Percentiles rank a stretch among this genome's conserved stretches.
Conservation (phyloP, 2,113 vertebrate genomes). For the Scatophagus argus region DNA sequence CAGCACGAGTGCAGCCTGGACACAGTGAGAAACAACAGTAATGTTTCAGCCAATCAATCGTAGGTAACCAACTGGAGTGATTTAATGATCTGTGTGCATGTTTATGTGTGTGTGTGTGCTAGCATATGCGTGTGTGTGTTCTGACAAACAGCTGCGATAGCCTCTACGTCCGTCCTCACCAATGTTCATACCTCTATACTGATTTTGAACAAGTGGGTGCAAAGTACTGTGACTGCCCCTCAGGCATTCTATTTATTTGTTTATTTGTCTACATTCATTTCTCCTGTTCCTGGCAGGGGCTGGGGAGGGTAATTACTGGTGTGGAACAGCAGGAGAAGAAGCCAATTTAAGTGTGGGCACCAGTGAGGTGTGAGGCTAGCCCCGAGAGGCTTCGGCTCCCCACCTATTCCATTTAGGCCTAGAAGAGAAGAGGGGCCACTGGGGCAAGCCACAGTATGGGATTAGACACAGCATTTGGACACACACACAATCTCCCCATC, state of each 20-base stretch:
- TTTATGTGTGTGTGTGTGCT: not conserved
- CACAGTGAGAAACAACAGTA: not conserved
- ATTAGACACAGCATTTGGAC: constrained; percentile 71
- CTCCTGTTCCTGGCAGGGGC: constrained; percentile 49
- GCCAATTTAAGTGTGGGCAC: constrained; percentile 75
- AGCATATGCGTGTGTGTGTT: not conserved
- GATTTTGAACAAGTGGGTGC: constrained; percentile 43
- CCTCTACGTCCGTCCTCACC: constrained; percentile 7
- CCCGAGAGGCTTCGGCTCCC: constrained; percentile 60
- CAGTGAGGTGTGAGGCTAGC: constrained; percentile 69
- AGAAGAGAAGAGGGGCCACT: constrained; percentile 54
- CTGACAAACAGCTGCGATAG: constrained; percentile 9
- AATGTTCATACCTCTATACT: constrained; percentile 26
- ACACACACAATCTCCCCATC: constrained; percentile 32
- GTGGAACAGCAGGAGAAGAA: constrained; percentile 72
- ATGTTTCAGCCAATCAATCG: constrained; percentile 35
- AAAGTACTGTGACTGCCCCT: constrained; percentile 54
- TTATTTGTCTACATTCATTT: constrained; percentile 75
- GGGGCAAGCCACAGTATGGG: constrained; percentile 55
- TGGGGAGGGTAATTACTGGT: constrained; percentile 73
- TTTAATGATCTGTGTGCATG: no score
- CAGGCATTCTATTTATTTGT: constrained; percentile 69
- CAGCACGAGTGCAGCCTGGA: constrained; percentile 4
- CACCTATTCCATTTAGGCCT: constrained; percentile 74
- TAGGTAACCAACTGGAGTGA: not conserved